Evolutionary conservation across 2,113 vertebrate species (phyloP), one percentile per base, ranked within the genome.

Genomic region (Leiothrix lutea): DNA sequence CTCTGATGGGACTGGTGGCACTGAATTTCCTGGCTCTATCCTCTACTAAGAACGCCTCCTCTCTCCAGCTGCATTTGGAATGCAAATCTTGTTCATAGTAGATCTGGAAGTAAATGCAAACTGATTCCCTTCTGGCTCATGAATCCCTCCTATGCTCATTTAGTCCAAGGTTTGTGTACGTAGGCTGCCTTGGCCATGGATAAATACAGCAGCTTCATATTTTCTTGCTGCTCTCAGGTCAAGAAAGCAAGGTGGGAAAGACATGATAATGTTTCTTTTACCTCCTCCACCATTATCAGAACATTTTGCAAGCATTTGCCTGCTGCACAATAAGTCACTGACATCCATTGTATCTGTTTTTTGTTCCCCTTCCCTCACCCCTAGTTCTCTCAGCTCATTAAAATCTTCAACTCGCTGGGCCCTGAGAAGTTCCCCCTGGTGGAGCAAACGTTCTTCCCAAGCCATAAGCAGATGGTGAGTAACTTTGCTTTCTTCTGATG

Each of bases 371-470:
- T 57, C 58, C 47, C 75, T 48, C 42, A 50, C 14, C 80, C 94
- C 64, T 98, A 99, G 99, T 99, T 99, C 95, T 99, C 99, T 85
- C 99, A 99, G 66, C 99, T 99, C 97, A 99, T 99, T 95, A 99
- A 99, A 96, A 99, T 99, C 96, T 99, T 99, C 98, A 99, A 98
- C 73, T 98, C 97, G 2, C 89, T 99, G 91, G 99, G 99, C 44
- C 98, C 99, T 8, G 99, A 99, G 97, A 99, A 99, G 95, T 99
- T 99, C 80, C 99, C 99, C 13, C 98, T 99, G 18, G 99, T 99
- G 86, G 99, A 99, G 80, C 99, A 99, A 95, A 99, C 98, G 0
- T 99, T 99, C 97, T 99, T 99, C 94, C 99, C 99, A 90, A 99
- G 98, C 98, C 98, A 99, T 96, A 98, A 98, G 45, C 99, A 99